Evolutionary conservation across 2,113 vertebrate genomes (phyloP).

Genomic region (Brachypodius melanocephalos): DNA sequence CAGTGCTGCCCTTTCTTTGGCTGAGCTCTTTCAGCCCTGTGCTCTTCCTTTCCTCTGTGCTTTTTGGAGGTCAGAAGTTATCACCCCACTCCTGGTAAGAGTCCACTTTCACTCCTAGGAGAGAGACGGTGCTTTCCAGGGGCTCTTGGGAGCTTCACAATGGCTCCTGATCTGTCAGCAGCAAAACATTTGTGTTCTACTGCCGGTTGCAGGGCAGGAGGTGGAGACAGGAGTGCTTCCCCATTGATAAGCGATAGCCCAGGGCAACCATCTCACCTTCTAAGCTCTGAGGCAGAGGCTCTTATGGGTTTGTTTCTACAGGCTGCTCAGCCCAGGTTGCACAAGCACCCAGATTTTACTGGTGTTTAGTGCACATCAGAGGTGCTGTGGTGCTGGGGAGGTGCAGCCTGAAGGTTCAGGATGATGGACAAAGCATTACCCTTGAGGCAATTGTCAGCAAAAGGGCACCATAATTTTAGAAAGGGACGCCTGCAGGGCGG

Average conservation of each 20-base stretch:
- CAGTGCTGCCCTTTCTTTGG: background rate
- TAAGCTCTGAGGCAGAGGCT: background rate
- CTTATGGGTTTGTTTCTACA: background rate
- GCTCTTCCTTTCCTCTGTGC: background rate
- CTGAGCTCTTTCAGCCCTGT: background rate
- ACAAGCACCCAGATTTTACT: background rate
- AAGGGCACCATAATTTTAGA: background rate
- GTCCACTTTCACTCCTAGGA: background rate
- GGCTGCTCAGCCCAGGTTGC: background rate
- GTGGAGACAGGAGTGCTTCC: background rate
- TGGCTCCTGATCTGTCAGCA: background rate
- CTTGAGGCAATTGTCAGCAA: background rate
- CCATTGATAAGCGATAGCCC: fast-evolving
- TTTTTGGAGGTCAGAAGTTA: background rate
- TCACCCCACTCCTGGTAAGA: background rate
- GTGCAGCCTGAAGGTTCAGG: background rate
- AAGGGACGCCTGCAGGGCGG: background rate
- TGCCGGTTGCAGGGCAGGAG: background rate
- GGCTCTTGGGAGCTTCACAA: background rate
- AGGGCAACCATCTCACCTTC: background rate
- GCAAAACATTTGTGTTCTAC: background rate
- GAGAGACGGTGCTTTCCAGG: background rate
- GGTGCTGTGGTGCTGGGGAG: background rate
- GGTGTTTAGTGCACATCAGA: background rate
- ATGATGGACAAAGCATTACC: background rate